Evolutionary conservation across 2,888 invertebrate species (phyloP).

Genomic region (Cyclophora punctaria): DNA sequence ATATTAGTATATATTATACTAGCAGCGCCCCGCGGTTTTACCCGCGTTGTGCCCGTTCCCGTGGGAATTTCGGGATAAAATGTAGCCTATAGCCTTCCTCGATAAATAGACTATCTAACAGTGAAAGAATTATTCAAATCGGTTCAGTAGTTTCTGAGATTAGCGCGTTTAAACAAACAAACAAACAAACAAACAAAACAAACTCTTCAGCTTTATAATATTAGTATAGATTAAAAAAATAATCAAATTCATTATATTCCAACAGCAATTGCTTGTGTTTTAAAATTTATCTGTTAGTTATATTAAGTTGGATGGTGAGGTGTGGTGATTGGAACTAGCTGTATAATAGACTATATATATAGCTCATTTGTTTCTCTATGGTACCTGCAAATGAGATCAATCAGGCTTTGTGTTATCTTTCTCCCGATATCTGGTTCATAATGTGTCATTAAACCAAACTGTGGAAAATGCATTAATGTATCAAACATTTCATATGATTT

Average conservation of each 20-base stretch:
- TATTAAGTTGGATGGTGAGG: conserved; percentile 37
- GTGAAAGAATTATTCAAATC: too few relatives aligned
- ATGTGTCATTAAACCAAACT: conserved; percentile 92
- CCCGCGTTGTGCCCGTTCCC: too few relatives aligned
- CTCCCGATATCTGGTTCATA: conserved; percentile 90
- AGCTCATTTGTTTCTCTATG: conserved; percentile 38
- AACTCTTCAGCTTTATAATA: too few relatives aligned
- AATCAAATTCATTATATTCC: conserved; percentile 25
- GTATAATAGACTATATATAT: conserved; percentile 28
- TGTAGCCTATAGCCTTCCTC: too few relatives aligned
- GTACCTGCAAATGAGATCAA: conserved; percentile 95
- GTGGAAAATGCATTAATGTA: conserved; percentile 46
- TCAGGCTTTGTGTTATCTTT: conserved; percentile 90
- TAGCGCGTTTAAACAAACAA: too few relatives aligned
- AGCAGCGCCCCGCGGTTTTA: too few relatives aligned
- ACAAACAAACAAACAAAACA: too few relatives aligned
- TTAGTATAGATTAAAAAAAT: neutral
- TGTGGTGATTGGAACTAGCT: conserved; percentile 62
- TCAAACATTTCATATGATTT: conserved; percentile 1
- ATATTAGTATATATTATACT: too few relatives aligned
- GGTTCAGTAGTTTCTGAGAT: too few relatives aligned
- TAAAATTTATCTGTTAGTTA: conserved; percentile 20
- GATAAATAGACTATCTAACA: too few relatives aligned
- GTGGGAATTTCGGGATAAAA: too few relatives aligned
- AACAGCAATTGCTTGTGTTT: conserved; percentile 6